phyloP scores from a whole-genome alignment of 1,140 invertebrate genomes.

The Apis cerana region DNA sequence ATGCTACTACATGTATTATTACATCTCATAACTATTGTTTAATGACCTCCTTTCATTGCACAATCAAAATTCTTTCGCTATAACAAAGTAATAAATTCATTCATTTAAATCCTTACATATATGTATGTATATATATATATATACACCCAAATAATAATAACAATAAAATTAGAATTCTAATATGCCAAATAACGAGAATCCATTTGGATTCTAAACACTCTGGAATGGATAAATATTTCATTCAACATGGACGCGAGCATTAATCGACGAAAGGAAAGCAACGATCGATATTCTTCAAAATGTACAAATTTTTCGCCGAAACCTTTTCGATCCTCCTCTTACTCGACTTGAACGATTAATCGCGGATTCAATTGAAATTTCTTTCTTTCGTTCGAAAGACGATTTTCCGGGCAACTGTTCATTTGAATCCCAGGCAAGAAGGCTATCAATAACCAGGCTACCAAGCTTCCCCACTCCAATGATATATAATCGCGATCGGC shows the following conservation, averaged over 20 bases:
- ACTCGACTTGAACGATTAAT: not conserved
- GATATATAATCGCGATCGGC: constrained; percentile 43
- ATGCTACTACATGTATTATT: not conserved
- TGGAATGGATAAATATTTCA: too few relatives aligned
- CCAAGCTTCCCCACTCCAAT: constrained; percentile 21
- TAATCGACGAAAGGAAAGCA: too few relatives aligned
- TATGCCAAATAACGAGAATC: too few relatives aligned
- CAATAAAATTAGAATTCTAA: too few relatives aligned
- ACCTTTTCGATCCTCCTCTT: too few relatives aligned
- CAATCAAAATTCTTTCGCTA: not conserved
- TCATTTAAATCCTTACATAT: too few relatives aligned
- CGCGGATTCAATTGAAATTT: not conserved
- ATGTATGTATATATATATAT: too few relatives aligned
- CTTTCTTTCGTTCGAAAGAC: not conserved
- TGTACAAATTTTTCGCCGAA: too few relatives aligned
- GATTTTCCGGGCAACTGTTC: not conserved
- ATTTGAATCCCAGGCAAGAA: constrained; percentile 15
- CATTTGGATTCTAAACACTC: too few relatives aligned
- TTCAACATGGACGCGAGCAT: too few relatives aligned
- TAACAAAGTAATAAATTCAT: not conserved
- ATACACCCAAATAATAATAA: too few relatives aligned
- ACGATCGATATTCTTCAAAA: too few relatives aligned
- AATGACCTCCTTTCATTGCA: not conserved
- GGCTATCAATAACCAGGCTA: constrained; percentile 46
- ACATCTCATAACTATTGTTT: not conserved